Evolutionary conservation across 2,797 vertebrate species (phyloP), one percentile per base, ranked within the genome.

Genomic region (Acanthopagrus latus): DNA sequence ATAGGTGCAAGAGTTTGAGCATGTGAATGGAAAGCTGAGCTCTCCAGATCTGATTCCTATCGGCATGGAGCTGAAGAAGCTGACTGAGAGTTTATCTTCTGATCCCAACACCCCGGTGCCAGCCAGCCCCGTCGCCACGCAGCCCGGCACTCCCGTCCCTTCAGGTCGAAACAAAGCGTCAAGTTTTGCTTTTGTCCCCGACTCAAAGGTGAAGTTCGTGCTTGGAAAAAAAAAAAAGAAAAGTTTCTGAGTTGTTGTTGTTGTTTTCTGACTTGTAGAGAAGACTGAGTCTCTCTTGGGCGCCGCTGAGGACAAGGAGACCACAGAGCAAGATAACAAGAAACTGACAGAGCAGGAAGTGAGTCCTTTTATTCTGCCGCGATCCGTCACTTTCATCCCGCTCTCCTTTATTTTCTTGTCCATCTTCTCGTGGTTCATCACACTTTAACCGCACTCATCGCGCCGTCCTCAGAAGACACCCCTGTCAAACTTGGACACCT

Each of bases 1-100:
- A 27, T 74, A 99, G 98, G 98, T 99, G 18, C 98, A 99, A 88
- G 98, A 99, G 89, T 99, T 99, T 5, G 98, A 99, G 83, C 97
- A 98, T 0, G 96, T 99, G 27, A 99, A 99, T 0, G 98, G 98
- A 18, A 98, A 97, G 89, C 96, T 97, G 91, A 99, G 98, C 84
- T 98, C 97, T 51, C 97, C 98, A 0, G 98, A 99, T 78, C 78
- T 98, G 86, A 95, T 98, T 76, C 96, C 97, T 0, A 96, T 97
- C 27, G 96, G 96, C 0, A 88, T 96, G 0, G 97, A 98, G 83
- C 87, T 94, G 89, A 99, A 96, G 93, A 99, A 98, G 71, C 94
- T 92, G 52, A 95, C 92, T 0, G 98, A 99, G 83, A 91, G 95
- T 13, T 75, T 97, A 29, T 98, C 97, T 13, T 99, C 98, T 0